Evolutionary conservation across 2,797 vertebrate species (phyloP).

Genomic region (Neostethus bicornis): DNA sequence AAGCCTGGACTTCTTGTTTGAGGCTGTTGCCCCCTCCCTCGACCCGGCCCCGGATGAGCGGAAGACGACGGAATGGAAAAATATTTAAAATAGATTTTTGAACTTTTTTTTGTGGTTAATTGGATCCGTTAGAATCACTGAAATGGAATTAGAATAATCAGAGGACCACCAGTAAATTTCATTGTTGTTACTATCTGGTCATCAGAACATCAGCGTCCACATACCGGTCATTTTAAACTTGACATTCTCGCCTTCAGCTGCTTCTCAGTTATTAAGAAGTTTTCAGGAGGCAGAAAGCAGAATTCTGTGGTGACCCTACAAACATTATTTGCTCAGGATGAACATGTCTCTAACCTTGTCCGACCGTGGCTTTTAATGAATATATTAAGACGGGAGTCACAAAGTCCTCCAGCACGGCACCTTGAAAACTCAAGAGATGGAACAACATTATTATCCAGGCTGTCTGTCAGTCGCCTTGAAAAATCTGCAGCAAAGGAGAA

Average conservation of each 20-base stretch:
- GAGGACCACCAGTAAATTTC: no score
- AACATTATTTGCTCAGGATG: constrained; percentile 17
- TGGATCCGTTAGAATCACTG: no score
- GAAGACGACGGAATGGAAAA: no score
- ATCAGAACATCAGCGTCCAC: no score
- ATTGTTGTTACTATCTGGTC: no score
- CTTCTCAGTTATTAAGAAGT: constrained; percentile 1
- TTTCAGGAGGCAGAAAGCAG: constrained; percentile 2
- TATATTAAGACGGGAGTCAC: constrained; percentile 14
- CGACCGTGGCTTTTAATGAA: constrained; percentile 35
- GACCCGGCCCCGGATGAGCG: no score
- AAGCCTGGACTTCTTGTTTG: no score
- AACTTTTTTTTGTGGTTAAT: no score
- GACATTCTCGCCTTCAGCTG: not conserved
- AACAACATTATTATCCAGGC: constrained; percentile 24
- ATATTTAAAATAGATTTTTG: no score
- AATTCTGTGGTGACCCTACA: not conserved
- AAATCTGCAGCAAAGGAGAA: not conserved
- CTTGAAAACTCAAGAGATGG: constrained; percentile 32
- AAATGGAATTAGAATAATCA: no score
- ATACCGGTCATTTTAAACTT: not conserved
- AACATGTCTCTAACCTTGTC: constrained; percentile 30
- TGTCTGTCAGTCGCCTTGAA: constrained; percentile 6
- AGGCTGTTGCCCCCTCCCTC: no score
- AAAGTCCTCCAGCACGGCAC: constrained; percentile 26